Base-by-base conservation (phyloP, 2,797 vertebrate species). In the Pterois miles region DNA sequence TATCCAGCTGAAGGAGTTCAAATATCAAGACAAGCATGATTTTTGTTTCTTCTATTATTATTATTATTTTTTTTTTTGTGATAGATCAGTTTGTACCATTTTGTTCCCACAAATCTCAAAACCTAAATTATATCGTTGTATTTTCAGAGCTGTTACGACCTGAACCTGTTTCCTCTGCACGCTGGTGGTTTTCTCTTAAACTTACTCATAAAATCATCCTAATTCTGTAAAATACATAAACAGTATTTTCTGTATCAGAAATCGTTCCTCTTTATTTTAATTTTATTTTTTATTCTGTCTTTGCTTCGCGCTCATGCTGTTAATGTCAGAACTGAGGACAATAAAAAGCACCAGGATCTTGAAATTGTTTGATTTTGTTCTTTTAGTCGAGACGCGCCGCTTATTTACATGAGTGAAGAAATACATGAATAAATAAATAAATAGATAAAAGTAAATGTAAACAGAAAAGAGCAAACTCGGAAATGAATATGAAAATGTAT, bases 241-340 rank as follows among this genome's bases (percentile, higher is more conserved):
- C 60, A 31, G 68, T 83, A 67, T 80, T 87, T 87, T 87, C 86
- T 87, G 82, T 79, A 81, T 84, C 83, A 85, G 80, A 88, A 88
- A 43, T 43, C 71, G 57, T 43, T 16, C 7, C 16, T 18, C 16
- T 43, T 38, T 38, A 38, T 38, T 31, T 31, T 31, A 6, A 31
- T 31, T 36, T 25, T 53, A 9, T 22, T 46, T 25, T 25, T 46
- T 48, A 48, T 50, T 56, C 40, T 54, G n/a, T 76, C 43, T 82
- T 73, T 69, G 66, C 75, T 73, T 82, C 66, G 82, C 33, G 53
- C 69, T 83, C 36, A 38, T 73, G 40, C 67, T 67, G 76, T 79
- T 65, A 46, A 43, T 86, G 57, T 67, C 56, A 72, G 23, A 56
- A 14, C 40, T 27, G 4, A 40, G 36, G 54, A 81, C 57, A 81